phyloP scores from a whole-genome alignment of 2,113 vertebrate species.

The Oxyura jamaicensis region DNA sequence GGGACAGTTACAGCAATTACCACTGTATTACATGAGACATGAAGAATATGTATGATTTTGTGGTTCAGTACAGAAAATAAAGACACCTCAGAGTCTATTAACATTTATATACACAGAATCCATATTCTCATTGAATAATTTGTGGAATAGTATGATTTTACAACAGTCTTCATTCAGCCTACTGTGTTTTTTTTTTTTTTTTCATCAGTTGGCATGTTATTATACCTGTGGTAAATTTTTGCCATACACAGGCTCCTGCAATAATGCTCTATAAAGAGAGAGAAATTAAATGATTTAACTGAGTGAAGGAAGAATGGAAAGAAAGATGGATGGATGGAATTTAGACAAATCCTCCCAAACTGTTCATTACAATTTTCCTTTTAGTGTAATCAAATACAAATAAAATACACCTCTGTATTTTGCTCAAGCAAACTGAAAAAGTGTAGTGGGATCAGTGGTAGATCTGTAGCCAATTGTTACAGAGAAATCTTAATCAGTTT shows the following conservation, averaged over 20 bases:
- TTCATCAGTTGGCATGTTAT: conserved; percentile 45
- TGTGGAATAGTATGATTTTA: conserved; percentile 56
- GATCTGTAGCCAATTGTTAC: background rate
- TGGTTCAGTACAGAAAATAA: background rate
- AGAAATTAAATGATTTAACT: conserved; percentile 74
- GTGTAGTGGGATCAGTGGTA: background rate
- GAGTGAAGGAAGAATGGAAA: conserved; percentile 50
- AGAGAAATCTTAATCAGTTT: background rate
- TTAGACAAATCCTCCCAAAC: conserved; percentile 49
- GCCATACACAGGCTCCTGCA: conserved; percentile 77
- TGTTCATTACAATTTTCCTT: conserved; percentile 63
- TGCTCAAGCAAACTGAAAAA: background rate
- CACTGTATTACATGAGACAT: background rate
- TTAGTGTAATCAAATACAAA: background rate
- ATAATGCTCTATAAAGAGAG: conserved; percentile 78
- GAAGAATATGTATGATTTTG: background rate
- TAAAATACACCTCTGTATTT: background rate
- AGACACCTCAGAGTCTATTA: conserved; percentile 4
- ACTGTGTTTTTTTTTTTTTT: background rate
- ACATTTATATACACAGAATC: background rate
- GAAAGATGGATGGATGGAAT: conserved; percentile 32
- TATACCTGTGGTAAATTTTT: conserved; percentile 74
- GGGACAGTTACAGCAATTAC: background rate
- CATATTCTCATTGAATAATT: background rate
- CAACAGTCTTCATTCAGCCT: conserved; percentile 45